A percentile compares a stretch with the other conserved stretches of the same genome.
These are phyloP conservation scores for Indicator maculatus DNA, from an alignment of 2,113 vertebrate species.

Conservation along the genomic window DNA sequence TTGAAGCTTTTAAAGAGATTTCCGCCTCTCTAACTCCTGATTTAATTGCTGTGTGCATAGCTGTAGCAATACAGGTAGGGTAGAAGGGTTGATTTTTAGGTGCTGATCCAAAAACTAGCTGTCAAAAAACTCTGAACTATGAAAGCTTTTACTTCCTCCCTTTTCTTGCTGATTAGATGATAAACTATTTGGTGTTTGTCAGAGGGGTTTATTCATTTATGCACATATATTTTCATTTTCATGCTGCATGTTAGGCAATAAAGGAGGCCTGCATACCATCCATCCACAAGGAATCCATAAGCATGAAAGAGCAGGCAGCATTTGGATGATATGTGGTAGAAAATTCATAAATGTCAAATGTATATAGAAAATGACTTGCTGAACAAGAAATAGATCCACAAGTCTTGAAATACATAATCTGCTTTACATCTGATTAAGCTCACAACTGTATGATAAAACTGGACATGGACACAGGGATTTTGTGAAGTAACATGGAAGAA, in stretches of 20 bases:
- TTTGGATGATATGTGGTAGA: neutral
- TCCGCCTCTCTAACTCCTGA: neutral
- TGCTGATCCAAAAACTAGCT: neutral
- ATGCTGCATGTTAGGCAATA: neutral
- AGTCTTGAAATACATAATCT: conserved; percentile 8
- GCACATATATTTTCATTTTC: neutral
- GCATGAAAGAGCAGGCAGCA: neutral
- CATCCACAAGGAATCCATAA: conserved; percentile 4
- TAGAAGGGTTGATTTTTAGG: neutral
- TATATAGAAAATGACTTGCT: conserved; percentile 5
- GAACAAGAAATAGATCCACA: neutral
- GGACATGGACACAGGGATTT: neutral
- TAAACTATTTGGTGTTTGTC: neutral
- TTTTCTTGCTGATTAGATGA: neutral
- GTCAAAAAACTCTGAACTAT: conserved; percentile 2
- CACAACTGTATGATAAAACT: neutral
- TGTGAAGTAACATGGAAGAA: neutral
- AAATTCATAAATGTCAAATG: neutral
- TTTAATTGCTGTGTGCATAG: neutral
- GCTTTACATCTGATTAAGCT: neutral
- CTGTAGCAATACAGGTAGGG: neutral
- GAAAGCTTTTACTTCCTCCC: neutral
- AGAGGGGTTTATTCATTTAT: neutral
- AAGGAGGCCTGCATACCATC: neutral
- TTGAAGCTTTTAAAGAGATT: conserved; percentile 25